These are phyloP conservation scores for Valencia hispanica DNA, from an alignment of 2,797 vertebrate species.

Conservation along the genomic window DNA sequence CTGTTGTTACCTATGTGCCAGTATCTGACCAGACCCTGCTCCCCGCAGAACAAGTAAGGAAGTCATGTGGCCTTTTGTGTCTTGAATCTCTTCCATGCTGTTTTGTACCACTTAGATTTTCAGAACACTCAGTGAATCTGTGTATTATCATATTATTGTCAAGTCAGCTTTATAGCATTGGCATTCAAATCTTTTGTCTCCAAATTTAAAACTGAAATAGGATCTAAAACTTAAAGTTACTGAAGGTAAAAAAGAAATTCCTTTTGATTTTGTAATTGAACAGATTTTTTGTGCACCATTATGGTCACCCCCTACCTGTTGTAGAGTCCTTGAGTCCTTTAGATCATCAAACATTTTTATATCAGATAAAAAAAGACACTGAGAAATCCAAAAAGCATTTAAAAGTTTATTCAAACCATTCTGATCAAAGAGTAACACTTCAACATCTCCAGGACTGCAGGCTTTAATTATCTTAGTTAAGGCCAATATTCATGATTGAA, in stretches of 20 bases:
- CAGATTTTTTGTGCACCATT: not conserved
- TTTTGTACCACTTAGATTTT: slow-evolving; percentile 19
- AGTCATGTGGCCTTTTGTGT: slow-evolving; percentile 11
- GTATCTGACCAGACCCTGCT: slow-evolving; percentile 99
- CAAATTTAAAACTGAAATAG: slow-evolving; percentile 2
- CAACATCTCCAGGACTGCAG: not conserved
- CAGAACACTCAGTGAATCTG: slow-evolving; percentile 4
- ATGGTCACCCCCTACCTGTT: not conserved
- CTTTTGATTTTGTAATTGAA: not conserved
- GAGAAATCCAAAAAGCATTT: not conserved
- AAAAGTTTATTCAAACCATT: not conserved
- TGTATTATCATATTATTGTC: slow-evolving; percentile 11
- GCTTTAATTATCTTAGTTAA: not conserved
- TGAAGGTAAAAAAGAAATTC: not conserved
- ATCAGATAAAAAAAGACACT: not conserved
- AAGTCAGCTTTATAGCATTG: not conserved
- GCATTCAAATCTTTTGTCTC: slow-evolving; percentile 2
- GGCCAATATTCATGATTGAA: not conserved
- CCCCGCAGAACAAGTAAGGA: slow-evolving; percentile 98
- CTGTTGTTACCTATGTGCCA: slow-evolving; percentile 99
- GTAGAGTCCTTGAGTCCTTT: not conserved
- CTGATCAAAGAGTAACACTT: not conserved
- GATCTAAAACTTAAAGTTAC: not conserved
- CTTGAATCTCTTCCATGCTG: not conserved
- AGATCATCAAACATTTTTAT: not conserved